Evolutionary conservation across 1,140 invertebrate genomes (phyloP), one percentile per base, ranked within the genome.

Genomic region (Lethrus apterus): DNA sequence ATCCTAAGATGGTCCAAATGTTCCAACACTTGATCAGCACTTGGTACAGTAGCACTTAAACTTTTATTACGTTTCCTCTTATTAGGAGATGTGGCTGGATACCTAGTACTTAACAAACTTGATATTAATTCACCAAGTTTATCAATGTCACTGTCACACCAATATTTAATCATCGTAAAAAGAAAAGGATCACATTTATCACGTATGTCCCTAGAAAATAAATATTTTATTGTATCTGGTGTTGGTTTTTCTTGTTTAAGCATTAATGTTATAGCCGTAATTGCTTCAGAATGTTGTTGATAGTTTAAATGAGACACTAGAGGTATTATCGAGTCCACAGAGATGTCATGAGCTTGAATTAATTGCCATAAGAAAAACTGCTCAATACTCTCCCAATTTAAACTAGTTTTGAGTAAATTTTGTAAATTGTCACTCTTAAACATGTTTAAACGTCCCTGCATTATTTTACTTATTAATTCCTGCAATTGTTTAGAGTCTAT

Each of bases 351-450:
- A 30, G 92, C 91, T 51, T 84, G 80, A 26, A 96, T 78, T 21
- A 98, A 73, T 70, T 96, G 91, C 94, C 94, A 98, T 5, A 98
- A 76, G 63, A 91, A 96, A 62, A 90, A 88, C 63, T 98, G 94
- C 66, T 97, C 94, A 57, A 94, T 91, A 1, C 92, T 95, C 66
- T 98, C 93, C 92, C 93, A 98, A 43, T 80, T 78, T 40, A 97
- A 71, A 62, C 88, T 96, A 8, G 85, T 83, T 53, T 83, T 87
- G 60, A 87, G 60, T 62, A 89, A 72, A 21, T 74, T 70, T 21
- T 79, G 76, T 19, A 89, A 73, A 15, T 79, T 80, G 54, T 89
- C 84, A 29, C 76, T 78, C 60, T 86, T 85, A 33, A 89, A 79
- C 78, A 90, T 85, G 53, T 80, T 78, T 19, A 90, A 67, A 59